Base-by-base conservation (phyloP, 2,113 vertebrate genomes). In the Drymodes brunneopygia region DNA sequence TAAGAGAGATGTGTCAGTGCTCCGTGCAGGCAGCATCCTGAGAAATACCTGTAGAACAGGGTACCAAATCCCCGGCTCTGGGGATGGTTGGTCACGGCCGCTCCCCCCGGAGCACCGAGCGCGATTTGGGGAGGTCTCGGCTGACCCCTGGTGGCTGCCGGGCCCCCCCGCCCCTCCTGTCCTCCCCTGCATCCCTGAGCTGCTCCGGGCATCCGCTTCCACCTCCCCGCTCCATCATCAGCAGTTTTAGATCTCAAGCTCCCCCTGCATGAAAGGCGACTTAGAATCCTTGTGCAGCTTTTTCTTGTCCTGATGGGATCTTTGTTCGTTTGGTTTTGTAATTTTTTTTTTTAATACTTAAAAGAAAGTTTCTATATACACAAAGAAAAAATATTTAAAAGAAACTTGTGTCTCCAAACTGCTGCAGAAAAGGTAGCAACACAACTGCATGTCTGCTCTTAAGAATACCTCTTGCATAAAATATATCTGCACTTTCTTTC, bases 131-230 rank as follows among this genome's bases (percentile, higher is more conserved):
- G 72, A 42, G 91, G 94, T 88, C 94, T 97, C 36, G 87, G 64
- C 92, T 73, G 97, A 90, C 97, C 97, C 86, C 97, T 97, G 88
- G 78, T 48, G 97, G 96, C 70, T 22, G 38, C 23, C 3, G 33
- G 2, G 38, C 82, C 6, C 58, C 23, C 45, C 47, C 11, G 31
- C 29, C 25, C 38, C 13, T 53, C 58, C 60, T 6, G 58, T 38
- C 28, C 36, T 18, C 12, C 33, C 15, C 56, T 5, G 31, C n/a
- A 25, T 67, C 38, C 45, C 69, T 8, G 33, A 1, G 15, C 44
- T 4, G 67, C 44, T 9, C 67, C 0, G 28, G 36, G 33, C 9
- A 13, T 20, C n/a, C 14, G 4, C 44, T 38, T 3, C 51, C n/a
- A 0, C 31, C 12, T 7, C 23, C 19, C 6, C 8, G 4, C 71